A percentile compares a stretch with the other conserved stretches of the same genome.
Evolutionary conservation across 2,113 vertebrate genomes (phyloP).

Genomic region (Camelus dromedarius): DNA sequence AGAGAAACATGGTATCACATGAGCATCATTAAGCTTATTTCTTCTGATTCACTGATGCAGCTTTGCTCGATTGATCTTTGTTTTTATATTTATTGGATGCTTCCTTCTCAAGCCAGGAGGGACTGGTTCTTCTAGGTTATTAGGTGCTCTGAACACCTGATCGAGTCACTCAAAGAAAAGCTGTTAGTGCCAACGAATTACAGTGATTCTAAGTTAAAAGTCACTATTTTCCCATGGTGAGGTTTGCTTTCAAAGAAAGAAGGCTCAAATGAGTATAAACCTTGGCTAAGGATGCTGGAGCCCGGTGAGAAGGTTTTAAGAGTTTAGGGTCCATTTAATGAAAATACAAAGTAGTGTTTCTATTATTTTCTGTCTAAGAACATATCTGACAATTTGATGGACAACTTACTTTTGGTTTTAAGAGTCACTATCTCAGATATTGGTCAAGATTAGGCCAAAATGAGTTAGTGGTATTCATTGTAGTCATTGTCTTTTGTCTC

Average conservation of each 20-base stretch:
- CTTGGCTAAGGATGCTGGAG: not conserved
- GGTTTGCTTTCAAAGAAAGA: slow-evolving; percentile 26
- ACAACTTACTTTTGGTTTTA: slow-evolving; percentile 4
- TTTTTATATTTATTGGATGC: not conserved
- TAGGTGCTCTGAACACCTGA: not conserved
- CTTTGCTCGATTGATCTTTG: not conserved
- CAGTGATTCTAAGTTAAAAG: not conserved
- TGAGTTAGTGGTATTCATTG: slow-evolving; percentile 13
- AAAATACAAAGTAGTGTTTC: slow-evolving; percentile 34
- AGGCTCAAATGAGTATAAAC: not conserved
- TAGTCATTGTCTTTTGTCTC: slow-evolving; percentile 17
- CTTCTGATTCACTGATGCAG: not conserved
- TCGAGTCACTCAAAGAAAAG: not conserved
- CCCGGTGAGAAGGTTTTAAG: slow-evolving; percentile 46
- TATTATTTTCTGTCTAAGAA: slow-evolving; percentile 28
- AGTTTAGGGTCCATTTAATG: slow-evolving; percentile 11
- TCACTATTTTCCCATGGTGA: not conserved
- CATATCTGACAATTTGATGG: not conserved
- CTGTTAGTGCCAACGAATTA: not conserved
- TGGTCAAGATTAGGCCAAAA: not conserved
- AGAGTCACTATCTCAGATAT: not conserved
- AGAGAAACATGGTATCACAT: not conserved
- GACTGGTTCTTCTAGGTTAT: not conserved
- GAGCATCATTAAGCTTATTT: slow-evolving; percentile 18
- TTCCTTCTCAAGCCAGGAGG: not conserved